Evolutionary conservation across 2,888 invertebrate species (phyloP), one percentile per base, ranked within the genome.

Genomic region (Miltochrista miniata): DNA sequence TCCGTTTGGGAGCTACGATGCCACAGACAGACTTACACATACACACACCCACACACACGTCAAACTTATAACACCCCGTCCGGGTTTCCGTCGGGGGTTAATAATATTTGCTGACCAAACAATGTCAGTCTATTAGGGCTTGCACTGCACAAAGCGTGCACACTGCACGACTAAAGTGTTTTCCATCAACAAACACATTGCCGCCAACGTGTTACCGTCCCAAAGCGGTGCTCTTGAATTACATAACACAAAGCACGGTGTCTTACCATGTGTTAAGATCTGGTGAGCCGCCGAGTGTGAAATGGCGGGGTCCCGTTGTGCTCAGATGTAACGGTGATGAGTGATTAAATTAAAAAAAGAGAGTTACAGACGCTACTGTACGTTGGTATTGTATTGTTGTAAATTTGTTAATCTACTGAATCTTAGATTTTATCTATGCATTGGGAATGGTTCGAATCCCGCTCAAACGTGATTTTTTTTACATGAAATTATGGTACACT

Each of bases 271-370:
- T 56, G 53, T 56, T 54, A 48, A 54, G 49, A 58, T 66, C 53
- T 50, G 51, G 58, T 65, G 68, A 53, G 62, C 67, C 54, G 36
- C 65, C 64, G 61, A 70, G 71, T 73, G 72, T 73, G 72, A 72
- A 73, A 72, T 70, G 64, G 54, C 56, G 37, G 53, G 40, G 61
- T 73, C 71, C 72, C 72, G 72, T 72, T 71, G 61, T 51, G 54
- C 51, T 54, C 57, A 24, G 56, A 59, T 54, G 59, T 73, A 73
- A 73, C 72, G 72, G 72, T 71, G 59, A 56, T 56, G 48, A 56
- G 48, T 59, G 59, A 56, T 63, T 64, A 64, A 61, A 63, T 68
- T 63, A 69, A 69, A 65, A 56, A 70, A 24, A 24, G 5, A 58
- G 45, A 66, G 48, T 61, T 54, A 69, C 62, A 56, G 54, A 59